phyloP scores from a whole-genome alignment of 2,888 invertebrate species.

The Nemotelus nigrinus region DNA sequence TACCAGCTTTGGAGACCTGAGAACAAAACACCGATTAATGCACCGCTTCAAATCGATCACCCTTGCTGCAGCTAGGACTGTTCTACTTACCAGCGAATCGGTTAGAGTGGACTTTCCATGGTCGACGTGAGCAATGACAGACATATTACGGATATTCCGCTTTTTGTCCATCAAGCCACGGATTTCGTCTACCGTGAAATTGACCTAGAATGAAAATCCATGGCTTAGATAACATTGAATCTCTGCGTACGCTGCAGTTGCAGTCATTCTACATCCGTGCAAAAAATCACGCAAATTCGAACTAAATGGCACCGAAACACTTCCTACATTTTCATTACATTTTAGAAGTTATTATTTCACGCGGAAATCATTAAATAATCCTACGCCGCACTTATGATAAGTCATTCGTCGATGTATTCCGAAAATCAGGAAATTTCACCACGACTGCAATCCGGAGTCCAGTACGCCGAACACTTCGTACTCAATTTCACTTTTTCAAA shows the following conservation, averaged over 20 bases:
- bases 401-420: background rate
- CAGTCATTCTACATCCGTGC: background rate
- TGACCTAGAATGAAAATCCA: constrained; percentile 78
- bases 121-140: constrained; percentile 99
- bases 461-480: background rate
- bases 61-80: background rate
- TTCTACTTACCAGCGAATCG: constrained; percentile 86
- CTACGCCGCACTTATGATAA: background rate
- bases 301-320: constrained; percentile 37
- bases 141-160: constrained; percentile 99
- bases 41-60: background rate
- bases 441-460: background rate
- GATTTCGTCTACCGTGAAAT: constrained; percentile 99
- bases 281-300: background rate
- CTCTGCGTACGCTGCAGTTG: background rate
- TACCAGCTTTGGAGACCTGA: constrained; percentile 92
- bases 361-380: background rate
- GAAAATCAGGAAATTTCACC: constrained; percentile 26
- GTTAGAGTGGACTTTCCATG: constrained; percentile 99
- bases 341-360: background rate
- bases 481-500: constrained; percentile 32
- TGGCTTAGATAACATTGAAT: background rate
- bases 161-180: constrained; percentile 99
- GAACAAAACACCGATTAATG: constrained; percentile 15
- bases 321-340: background rate